These are phyloP conservation scores for Tympanuchus pallidicinctus DNA, from an alignment of 2,113 vertebrate species.

Conservation along the genomic window DNA sequence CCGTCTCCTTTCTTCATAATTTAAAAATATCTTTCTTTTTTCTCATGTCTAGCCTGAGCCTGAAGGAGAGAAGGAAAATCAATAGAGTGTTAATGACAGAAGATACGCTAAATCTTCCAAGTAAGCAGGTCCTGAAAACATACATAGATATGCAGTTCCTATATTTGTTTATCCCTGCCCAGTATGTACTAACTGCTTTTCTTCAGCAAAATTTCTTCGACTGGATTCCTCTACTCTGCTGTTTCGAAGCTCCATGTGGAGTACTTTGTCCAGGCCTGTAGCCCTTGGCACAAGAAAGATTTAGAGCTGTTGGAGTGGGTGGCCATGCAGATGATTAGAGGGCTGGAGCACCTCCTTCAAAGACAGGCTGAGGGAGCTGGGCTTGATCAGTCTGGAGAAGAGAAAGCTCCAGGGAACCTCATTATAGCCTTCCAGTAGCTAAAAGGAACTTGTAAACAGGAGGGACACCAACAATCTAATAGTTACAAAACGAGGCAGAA, in stretches of 20 bases:
- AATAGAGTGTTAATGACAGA: not conserved
- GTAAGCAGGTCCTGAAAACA: not conserved
- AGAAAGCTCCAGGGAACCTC: not conserved
- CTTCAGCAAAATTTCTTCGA: not conserved
- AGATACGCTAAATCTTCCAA: not conserved
- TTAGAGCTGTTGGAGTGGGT: not conserved
- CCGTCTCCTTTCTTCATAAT: slow-evolving; percentile 1
- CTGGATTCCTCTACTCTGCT: not conserved
- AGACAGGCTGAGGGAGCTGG: not conserved
- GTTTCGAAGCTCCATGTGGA: not conserved
- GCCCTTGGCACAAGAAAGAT: not conserved
- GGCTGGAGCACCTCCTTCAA: not conserved
- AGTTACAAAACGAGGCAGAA: not conserved
- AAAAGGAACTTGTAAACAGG: not conserved
- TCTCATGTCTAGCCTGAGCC: not conserved
- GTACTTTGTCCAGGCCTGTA: not conserved
- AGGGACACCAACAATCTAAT: not conserved
- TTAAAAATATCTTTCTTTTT: not conserved
- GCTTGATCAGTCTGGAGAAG: not conserved
- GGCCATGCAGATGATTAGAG: not conserved
- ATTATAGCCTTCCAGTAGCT: not conserved
- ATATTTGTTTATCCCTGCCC: not conserved
- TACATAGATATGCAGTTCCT: not conserved
- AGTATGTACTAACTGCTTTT: not conserved
- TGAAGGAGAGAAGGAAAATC: slow-evolving; percentile 11